Evolutionary conservation across 2,797 vertebrate species (phyloP), one percentile per base, ranked within the genome.

Genomic region (Gymnopithys bicolor): DNA sequence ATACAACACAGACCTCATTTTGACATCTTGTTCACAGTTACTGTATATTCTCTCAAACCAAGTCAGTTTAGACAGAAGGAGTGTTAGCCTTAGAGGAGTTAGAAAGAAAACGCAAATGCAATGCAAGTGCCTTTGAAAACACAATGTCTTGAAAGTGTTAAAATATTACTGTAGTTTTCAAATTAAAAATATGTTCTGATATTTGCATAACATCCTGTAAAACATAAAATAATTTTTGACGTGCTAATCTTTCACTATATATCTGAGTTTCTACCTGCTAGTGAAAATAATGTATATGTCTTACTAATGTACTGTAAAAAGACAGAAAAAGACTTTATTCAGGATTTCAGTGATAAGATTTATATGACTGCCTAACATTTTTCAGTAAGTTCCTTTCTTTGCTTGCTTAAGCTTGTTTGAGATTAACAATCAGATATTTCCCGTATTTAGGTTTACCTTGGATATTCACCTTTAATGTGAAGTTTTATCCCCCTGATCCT

Each of bases 401-500:
- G 15, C 25, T 78, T 84, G 9, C 8, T 51, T 85, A 16, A 35
- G 7, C 5, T 70, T 53, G 6, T 43, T 73, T 74, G 49, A 85
- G 25, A 84, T 85, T 56, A 95, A 91, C 91, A 79, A 56, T 66
- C 10, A 45, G n/a, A 16, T 48, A 32, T 96, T 96, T 96, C 32
- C 78, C 32, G 46, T 96, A 93, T 98, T 24, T 88, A 99, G 99
- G 97, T 96, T 98, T 98, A 97, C 99, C 99, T 81, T 99, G 99
- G 99, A 97, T 98, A 94, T 99, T 99, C 97, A 97, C 98, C 28
- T 99, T 99, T 97, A 98, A 98, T 71, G 99, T 99, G 96, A 99
- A 99, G 97, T 99, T 99, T 98, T 99, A 99, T 97, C 99, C 99
- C 77, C 99, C 99, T 10, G 99, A 99, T 96, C 99, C 99, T 17